Base-by-base conservation (phyloP, 2,113 vertebrate genomes). In the Corythornis madagascariensis region DNA sequence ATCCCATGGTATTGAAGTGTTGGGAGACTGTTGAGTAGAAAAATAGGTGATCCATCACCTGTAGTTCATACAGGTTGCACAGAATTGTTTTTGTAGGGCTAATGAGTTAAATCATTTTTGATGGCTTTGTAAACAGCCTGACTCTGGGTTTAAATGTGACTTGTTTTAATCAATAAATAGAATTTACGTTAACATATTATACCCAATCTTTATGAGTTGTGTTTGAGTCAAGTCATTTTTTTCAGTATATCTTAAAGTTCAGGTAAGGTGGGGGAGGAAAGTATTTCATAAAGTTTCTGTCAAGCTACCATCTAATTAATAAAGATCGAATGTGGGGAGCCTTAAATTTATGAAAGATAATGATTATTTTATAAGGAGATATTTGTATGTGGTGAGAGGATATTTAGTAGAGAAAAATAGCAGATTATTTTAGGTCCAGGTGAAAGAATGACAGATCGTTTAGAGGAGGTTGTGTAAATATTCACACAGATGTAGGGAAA, bases 91-190 rank as follows among this genome's bases (percentile, higher is more conserved):
- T 60, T 57, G 19, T 31, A 48, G 9, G 33, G 48, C 35, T 22
- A 38, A 5, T 0, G 7, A 40, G 67, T 71, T 66, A 75, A 83
- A 40, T 35, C 15, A 73, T 24, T 18, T 20, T 11, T 26, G 25
- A 8, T 48, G 26, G n/a, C 14, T 25, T 4, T 29, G 38, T 66
- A 64, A 48, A 38, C 76, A 0, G 0, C 31, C 63, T 57, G 31
- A 17, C 12, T 59, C 20, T 26, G 22, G 13, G 28, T 33, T 88
- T 69, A 18, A 43, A 35, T 77, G 10, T 10, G 47, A 9, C 5
- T 81, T 24, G 9, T 67, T 86, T 81, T 20, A 40, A 69, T 42
- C 45, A 61, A 18, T 20, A 66, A 9, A 6, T 12, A 20, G n/a
- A 35, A 70, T 12, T 52, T 69, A 56, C 45, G 64, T 0, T 0